Percentiles rank a stretch among this genome's conserved stretches.
Evolutionary conservation across 2,113 vertebrate species (phyloP).

Genomic region (Myotis davidii): DNA sequence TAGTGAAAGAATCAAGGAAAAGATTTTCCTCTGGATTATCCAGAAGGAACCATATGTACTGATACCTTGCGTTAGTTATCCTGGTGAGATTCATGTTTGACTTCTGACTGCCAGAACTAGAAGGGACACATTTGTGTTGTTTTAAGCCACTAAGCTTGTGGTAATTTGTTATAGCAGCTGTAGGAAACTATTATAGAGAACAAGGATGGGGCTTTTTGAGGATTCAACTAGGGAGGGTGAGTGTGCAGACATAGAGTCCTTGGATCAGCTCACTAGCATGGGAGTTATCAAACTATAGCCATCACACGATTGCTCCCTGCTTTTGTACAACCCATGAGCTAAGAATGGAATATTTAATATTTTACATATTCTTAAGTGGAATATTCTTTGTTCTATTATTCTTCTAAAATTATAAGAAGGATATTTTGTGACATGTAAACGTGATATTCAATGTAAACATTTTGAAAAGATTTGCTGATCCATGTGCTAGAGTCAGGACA

Average conservation of each 20-base stretch:
- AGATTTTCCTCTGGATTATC: background rate
- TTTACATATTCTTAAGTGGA: slow-evolving; percentile 14
- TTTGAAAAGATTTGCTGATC: background rate
- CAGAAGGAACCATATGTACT: background rate
- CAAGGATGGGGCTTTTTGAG: background rate
- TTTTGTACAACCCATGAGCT: background rate
- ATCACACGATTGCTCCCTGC: background rate
- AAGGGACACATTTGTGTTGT: background rate
- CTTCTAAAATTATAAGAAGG: background rate
- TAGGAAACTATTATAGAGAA: background rate
- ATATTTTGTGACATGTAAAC: slow-evolving; percentile 8
- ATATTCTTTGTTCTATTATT: no score
- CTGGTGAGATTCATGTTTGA: background rate
- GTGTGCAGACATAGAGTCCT: background rate
- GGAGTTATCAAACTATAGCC: background rate
- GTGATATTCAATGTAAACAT: slow-evolving; percentile 9
- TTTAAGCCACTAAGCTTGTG: background rate
- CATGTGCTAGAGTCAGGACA: background rate
- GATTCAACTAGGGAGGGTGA: background rate
- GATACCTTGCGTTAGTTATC: background rate
- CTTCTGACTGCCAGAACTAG: background rate
- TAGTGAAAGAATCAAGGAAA: background rate
- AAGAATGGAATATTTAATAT: background rate
- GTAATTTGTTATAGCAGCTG: background rate
- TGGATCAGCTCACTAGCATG: background rate